These are phyloP conservation scores for Leucoma salicis DNA, from an alignment of 2,888 invertebrate species.

Conservation along the genomic window DNA sequence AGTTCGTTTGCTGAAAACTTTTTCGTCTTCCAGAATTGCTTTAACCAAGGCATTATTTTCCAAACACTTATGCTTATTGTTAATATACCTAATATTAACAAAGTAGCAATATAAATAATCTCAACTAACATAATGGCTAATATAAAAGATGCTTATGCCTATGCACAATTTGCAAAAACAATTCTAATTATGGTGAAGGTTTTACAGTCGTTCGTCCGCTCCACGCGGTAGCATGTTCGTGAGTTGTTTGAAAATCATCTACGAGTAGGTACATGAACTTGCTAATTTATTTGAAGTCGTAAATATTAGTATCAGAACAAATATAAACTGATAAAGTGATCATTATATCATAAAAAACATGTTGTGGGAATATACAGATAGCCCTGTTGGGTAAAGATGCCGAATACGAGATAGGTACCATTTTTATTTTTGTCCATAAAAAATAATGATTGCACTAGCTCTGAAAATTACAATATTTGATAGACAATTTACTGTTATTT, in stretches of 20 bases:
- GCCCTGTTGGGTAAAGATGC: no score
- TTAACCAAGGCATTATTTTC: conserved; percentile 29
- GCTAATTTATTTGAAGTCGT: conserved; percentile 18
- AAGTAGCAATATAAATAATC: conserved; percentile 8
- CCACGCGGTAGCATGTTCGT: conserved; percentile 10
- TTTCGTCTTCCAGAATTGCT: conserved; percentile 19
- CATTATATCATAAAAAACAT: no score
- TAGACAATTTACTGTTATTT: no score
- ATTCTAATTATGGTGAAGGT: background rate
- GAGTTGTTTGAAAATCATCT: conserved; percentile 29
- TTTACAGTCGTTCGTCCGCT: conserved; percentile 6
- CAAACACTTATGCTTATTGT: conserved; percentile 12
- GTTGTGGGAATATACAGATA: no score
- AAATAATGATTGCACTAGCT: no score
- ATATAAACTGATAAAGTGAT: no score
- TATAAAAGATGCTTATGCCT: no score
- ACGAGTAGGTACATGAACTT: conserved; percentile 30
- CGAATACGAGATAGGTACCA: no score
- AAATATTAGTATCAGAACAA: background rate
- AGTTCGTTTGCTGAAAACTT: conserved; percentile 6
- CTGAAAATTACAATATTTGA: no score
- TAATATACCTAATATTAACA: conserved; percentile 15
- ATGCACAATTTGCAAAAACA: background rate
- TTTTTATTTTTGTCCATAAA: no score
- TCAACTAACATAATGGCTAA: conserved; percentile 26